Evolutionary conservation across 2,113 vertebrate genomes (phyloP).

Genomic region (Tychaedon coryphoeus): DNA sequence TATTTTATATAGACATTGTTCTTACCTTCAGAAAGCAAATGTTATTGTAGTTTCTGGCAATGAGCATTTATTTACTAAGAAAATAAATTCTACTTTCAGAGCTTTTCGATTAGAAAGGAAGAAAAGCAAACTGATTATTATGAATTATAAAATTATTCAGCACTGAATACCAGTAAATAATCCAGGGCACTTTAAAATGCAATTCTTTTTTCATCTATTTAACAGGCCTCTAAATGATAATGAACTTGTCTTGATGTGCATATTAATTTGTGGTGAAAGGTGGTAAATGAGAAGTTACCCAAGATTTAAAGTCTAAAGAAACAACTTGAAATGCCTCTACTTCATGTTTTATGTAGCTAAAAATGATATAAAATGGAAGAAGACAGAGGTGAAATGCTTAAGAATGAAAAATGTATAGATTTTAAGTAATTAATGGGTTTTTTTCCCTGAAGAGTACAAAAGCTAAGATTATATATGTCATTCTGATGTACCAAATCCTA

Average conservation of each 20-base stretch:
- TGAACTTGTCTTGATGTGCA: slow-evolving; percentile 48
- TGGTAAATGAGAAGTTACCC: slow-evolving; percentile 12
- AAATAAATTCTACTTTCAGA: background rate
- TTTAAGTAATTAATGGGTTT: slow-evolving; percentile 17
- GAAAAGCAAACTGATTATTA: background rate
- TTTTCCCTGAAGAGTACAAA: slow-evolving; percentile 60
- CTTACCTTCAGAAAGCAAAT: background rate
- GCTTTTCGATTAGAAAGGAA: background rate
- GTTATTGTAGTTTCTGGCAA: background rate
- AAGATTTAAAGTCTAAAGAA: slow-evolving; percentile 21
- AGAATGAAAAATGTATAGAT: slow-evolving; percentile 57
- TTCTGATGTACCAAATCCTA: slow-evolving; percentile 65
- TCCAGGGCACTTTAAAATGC: background rate
- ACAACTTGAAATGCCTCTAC: background rate
- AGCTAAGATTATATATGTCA: slow-evolving; percentile 58
- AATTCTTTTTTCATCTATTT: background rate
- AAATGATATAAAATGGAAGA: slow-evolving; percentile 49
- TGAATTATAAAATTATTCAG: background rate
- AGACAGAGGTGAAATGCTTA: slow-evolving; percentile 55
- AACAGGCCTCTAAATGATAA: slow-evolving; percentile 5
- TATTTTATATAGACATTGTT: background rate
- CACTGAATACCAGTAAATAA: background rate
- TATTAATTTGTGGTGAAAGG: slow-evolving; percentile 48
- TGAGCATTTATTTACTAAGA: background rate
- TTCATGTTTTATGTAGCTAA: slow-evolving; percentile 43